A percentile compares a stretch with the other conserved stretches of the same genome.
phyloP scores from a whole-genome alignment of 2,113 vertebrate species.

The Cavia aperea region DNA sequence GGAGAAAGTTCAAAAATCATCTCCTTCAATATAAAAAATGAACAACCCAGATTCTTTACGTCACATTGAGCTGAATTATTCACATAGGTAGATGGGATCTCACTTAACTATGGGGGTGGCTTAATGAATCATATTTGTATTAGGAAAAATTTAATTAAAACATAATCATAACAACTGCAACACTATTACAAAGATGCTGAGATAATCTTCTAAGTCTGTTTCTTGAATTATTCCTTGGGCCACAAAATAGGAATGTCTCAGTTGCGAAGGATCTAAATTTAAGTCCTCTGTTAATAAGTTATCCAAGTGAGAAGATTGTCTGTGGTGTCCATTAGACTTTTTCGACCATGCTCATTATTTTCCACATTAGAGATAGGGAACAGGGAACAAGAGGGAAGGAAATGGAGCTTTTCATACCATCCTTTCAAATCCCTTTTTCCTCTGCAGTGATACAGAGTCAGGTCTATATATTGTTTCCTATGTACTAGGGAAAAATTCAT shows the following conservation, averaged over 20 bases:
- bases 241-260: fast-evolving
- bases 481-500: background rate
- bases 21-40: conserved; percentile 23
- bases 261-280: background rate
- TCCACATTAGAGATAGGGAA: background rate
- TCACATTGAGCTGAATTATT: conserved; percentile 14
- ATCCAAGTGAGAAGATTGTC: background rate
- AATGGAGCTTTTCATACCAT: background rate
- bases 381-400: background rate
- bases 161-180: conserved; percentile 29
- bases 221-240: conserved; percentile 31
- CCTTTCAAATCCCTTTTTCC: background rate
- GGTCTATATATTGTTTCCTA: background rate
- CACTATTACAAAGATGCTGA: conserved; percentile 38
- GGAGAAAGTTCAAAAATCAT: background rate
- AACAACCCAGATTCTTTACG: background rate
- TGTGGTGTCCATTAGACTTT: fast-evolving
- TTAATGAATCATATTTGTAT: conserved; percentile 58
- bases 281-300: background rate
- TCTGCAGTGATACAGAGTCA: background rate
- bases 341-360: background rate
- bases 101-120: conserved; percentile 11
- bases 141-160: conserved; percentile 56
- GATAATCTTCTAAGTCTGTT: background rate
- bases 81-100: conserved; percentile 16